Evolutionary conservation across 2,113 vertebrate genomes (phyloP).

Genomic region (Probosciger aterrimus): DNA sequence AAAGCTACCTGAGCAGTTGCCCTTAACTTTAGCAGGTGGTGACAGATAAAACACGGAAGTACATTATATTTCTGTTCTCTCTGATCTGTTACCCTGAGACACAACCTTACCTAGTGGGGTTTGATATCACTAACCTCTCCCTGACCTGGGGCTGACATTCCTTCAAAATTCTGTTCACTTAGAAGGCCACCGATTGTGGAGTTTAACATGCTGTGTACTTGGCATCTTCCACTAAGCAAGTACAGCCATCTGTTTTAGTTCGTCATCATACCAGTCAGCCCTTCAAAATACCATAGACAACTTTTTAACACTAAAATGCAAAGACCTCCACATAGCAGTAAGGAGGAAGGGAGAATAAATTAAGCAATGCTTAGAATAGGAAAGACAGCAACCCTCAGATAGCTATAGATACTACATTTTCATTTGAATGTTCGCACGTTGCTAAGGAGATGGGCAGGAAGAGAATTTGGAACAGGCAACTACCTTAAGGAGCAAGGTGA

Average conservation of each 20-base stretch:
- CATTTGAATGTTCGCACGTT: not conserved
- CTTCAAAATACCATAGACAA: not conserved
- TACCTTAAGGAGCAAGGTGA: not conserved
- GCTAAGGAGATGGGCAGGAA: slow-evolving; percentile 21
- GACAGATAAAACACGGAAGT: not conserved
- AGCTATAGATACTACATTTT: not conserved
- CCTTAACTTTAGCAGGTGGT: not conserved
- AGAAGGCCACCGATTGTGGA: not conserved
- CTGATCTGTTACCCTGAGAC: not conserved
- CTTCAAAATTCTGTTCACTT: not conserved
- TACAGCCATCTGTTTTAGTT: slow-evolving; percentile 23
- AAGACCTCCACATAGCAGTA: not conserved
- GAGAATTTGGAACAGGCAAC: not conserved
- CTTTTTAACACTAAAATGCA: slow-evolving; percentile 3
- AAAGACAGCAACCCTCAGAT: slow-evolving; percentile 2
- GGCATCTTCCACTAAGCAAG: not conserved
- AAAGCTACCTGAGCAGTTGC: not conserved
- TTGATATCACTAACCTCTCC: not conserved
- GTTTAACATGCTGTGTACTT: not conserved
- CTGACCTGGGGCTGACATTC: not conserved
- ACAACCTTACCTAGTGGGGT: not conserved
- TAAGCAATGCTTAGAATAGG: slow-evolving; percentile 10
- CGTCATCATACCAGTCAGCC: not conserved
- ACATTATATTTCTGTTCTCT: not conserved
- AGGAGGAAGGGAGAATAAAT: slow-evolving; percentile 6